Percentiles rank a stretch among this genome's conserved stretches.
These are phyloP conservation scores for Diorhabda carinulata DNA, from an alignment of 1,140 invertebrate species.

Conservation along the genomic window DNA sequence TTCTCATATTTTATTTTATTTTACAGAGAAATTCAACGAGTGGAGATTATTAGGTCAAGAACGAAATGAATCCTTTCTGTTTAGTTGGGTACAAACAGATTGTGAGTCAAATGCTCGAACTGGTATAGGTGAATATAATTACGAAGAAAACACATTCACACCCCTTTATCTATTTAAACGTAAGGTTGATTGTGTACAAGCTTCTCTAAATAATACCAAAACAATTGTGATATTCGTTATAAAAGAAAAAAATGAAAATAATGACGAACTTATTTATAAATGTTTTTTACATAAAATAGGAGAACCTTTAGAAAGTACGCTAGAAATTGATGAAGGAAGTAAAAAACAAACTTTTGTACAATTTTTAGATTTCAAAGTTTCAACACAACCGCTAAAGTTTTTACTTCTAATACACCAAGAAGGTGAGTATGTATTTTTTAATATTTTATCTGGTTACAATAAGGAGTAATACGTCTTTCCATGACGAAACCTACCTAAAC, in stretches of 20 bases:
- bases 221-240: constrained; percentile 21
- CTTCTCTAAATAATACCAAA: constrained; percentile 61
- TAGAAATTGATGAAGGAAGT: constrained; percentile 52
- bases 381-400: constrained; percentile 63
- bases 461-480: too few relatives aligned
- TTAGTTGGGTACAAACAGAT: constrained; percentile 61
- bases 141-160: constrained; percentile 55
- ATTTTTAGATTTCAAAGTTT: constrained; percentile 70
- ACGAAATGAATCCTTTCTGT: constrained; percentile 63
- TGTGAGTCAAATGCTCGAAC: constrained; percentile 44
- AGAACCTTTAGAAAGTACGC: constrained; percentile 48
- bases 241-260: constrained; percentile 12
- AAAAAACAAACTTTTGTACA: constrained; percentile 70
- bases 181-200: constrained; percentile 67
- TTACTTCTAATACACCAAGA: constrained; percentile 74
- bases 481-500: too few relatives aligned
- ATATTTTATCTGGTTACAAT: too few relatives aligned
- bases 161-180: constrained; percentile 61
- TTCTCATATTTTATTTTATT: constrained; percentile 4
- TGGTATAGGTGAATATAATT: constrained; percentile 52
- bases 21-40: constrained; percentile 58
- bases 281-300: constrained; percentile 60
- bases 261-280: constrained; percentile 46
- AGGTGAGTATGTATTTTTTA: constrained; percentile 55
- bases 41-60: constrained; percentile 75